Percentiles rank a stretch among this genome's conserved stretches.
Conservation (phyloP, 2,113 vertebrate species). For the Petrocephalus zakoni region DNA sequence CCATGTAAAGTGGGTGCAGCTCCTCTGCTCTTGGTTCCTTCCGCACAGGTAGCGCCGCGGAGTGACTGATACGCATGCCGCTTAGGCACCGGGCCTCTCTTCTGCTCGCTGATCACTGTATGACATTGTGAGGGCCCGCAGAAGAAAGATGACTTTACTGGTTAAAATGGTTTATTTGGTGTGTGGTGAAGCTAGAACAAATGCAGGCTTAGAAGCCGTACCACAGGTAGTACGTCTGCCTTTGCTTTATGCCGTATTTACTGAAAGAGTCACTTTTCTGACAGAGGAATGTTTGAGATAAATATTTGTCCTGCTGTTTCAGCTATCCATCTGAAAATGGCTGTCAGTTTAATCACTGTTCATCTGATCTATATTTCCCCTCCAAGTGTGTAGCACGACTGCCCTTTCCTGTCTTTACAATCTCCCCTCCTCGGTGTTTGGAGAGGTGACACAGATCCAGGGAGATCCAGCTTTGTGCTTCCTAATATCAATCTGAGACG, state of each 20-base stretch:
- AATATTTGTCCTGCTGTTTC: constrained; percentile 8
- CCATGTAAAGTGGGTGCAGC: background rate
- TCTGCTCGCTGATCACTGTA: background rate
- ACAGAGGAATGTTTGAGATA: background rate
- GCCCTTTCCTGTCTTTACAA: constrained; percentile 36
- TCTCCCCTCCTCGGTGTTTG: constrained; percentile 3
- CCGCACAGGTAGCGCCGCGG: background rate
- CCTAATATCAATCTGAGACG: constrained; percentile 52
- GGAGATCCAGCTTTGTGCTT: constrained; percentile 57
- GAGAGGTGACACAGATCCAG: constrained; percentile 51
- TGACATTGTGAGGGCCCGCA: background rate
- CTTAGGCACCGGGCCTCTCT: background rate
- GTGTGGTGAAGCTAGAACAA: background rate
- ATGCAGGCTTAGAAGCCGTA: background rate
- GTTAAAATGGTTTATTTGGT: background rate
- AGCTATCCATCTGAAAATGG: constrained; percentile 1
- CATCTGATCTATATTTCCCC: constrained; percentile 29
- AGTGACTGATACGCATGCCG: background rate
- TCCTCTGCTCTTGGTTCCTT: background rate
- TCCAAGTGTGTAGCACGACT: constrained; percentile 23
- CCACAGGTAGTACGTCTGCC: background rate
- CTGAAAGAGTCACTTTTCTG: background rate
- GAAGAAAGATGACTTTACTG: background rate
- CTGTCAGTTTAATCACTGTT: constrained; percentile 22
- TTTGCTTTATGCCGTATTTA: constrained; percentile 13